These are phyloP conservation scores for Euphonia xanthogaster DNA, from an alignment of 2,797 vertebrate genomes.

Conservation along the genomic window DNA sequence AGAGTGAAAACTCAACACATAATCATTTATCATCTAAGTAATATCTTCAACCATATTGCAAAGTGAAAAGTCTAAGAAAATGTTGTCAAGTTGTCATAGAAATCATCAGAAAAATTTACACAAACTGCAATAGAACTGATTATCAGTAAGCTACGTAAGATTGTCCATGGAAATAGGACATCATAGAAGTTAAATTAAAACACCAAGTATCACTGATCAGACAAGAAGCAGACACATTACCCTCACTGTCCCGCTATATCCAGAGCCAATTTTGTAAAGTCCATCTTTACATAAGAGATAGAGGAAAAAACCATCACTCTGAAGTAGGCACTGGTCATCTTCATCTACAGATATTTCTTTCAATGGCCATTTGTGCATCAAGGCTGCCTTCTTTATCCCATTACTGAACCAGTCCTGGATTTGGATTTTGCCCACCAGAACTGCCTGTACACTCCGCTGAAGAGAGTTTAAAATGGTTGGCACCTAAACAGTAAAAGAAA, in stretches of 20 bases:
- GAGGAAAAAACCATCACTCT: slow-evolving; percentile 97
- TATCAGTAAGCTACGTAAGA: background rate
- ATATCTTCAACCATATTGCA: background rate
- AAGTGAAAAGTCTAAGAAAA: background rate
- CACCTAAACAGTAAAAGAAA: slow-evolving; percentile 80
- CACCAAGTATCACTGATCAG: background rate
- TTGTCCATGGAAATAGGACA: background rate
- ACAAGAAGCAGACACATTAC: slow-evolving; percentile 66
- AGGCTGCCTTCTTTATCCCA: slow-evolving; percentile 95
- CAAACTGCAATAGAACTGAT: background rate
- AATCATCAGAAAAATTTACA: background rate
- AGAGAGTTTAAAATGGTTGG: slow-evolving; percentile 96
- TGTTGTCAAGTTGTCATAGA: background rate
- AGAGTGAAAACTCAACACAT: background rate
- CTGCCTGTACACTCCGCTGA: slow-evolving; percentile 96
- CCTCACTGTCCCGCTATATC: slow-evolving; percentile 98
- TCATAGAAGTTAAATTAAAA: background rate
- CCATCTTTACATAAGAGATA: slow-evolving; percentile 98
- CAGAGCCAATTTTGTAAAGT: slow-evolving; percentile 98
- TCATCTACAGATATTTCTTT: slow-evolving; percentile 94
- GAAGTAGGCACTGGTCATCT: slow-evolving; percentile 94
- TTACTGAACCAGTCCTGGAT: slow-evolving; percentile 99
- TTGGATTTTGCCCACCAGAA: slow-evolving; percentile 97
- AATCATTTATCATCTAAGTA: background rate
- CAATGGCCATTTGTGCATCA: slow-evolving; percentile 98